Evolutionary conservation across 1,140 invertebrate genomes (phyloP), one percentile per base, ranked within the genome.

Genomic region (Portunus trituberculatus): DNA sequence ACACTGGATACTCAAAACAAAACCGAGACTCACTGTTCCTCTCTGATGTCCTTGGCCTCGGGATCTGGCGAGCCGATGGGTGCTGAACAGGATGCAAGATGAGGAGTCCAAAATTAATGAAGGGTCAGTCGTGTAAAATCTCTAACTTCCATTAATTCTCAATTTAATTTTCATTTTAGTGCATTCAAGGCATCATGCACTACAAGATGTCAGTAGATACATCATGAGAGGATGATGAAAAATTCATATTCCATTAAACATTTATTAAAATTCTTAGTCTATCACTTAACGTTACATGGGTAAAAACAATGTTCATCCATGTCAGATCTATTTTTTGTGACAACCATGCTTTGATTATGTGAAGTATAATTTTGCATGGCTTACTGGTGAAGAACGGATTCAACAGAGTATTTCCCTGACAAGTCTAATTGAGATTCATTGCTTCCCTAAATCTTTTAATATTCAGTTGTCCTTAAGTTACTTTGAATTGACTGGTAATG

Each of bases 191-290:
- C 7, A n/a, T n/a, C 67, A 76, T 76, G 67, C 67, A 76, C 67
- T 76, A 76, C 67, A 76, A 20, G 25, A 91, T 91, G 45, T 32
- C 28, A 82, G 91, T 93, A 95, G 94, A 95, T 95, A 95, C 94
- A 95, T 95, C 94, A 95, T 95, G 94, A 95, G 94, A 89, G 84
- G 83, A 14, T 93, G 32, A 28, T 10, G 90, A 20, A 32, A 93
- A 86, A 91, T 39, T 32, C n/a, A 45, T 0, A 82, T 16, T 95
- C 92, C 87, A 84, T 95, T 95, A 89, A 93, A 95, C 95, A 95
- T 95, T 95, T 95, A 95, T 95, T 95, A 95, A 95, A 95, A 93
- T 93, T 91, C 95, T 91, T 95, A 91, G 84, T 88, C 86, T 91
- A 31, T 83, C 82, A 95, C 95, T 95, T 95, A 95, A 95, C 89